Evolutionary conservation across 2,888 invertebrate genomes (phyloP), one percentile per base, ranked within the genome.

Genomic region (Stictocephala bisonia): DNA sequence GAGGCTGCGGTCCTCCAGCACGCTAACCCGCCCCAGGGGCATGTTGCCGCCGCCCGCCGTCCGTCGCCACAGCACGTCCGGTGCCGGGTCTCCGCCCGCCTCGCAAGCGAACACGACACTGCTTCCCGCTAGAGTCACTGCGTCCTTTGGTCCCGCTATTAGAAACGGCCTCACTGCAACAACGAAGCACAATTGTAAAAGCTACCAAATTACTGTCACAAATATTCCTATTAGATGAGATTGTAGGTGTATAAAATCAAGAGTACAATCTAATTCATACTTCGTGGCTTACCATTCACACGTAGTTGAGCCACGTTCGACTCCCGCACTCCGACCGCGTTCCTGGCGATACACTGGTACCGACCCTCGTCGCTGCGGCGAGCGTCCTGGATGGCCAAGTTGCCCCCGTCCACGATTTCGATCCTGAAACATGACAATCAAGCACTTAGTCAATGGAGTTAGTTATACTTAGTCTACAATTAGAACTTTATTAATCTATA

Each of bases 341-440:
- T 98, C 75, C 92, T 91, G 24, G 96, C 96, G 79, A 97, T 93
- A 85, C 98, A 98, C 85, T 97, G 96, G 84, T 97, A 98, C 83
- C 92, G 93, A 44, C 97, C 97, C 84, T 97, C 96, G 86, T 97
- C 97, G 78, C 93, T 91, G 50, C 95, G 89, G 9, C 93, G 88
- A 79, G 97, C 87, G 80, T 92, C 92, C 81, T 93, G 94, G 78
- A 97, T 94, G 77, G 96, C 96, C 81, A 97, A 89, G 86, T 97
- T 97, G 3, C 97, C 97, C 51, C 93, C 94, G 86, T 58, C 95
- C 93, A 81, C 91, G 75, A 95, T 86, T 82, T 91, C 90, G 82
- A 92, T 87, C 83, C 90, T 87, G 83, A 67, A 84, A 81, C 76
- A 53, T n/a, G 51, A 9, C n/a, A 40, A 40, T 11, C n/a, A n/a